Evolutionary conservation across 2,113 vertebrate species (phyloP), one percentile per base, ranked within the genome.

Genomic region (Crotalus tigris): DNA sequence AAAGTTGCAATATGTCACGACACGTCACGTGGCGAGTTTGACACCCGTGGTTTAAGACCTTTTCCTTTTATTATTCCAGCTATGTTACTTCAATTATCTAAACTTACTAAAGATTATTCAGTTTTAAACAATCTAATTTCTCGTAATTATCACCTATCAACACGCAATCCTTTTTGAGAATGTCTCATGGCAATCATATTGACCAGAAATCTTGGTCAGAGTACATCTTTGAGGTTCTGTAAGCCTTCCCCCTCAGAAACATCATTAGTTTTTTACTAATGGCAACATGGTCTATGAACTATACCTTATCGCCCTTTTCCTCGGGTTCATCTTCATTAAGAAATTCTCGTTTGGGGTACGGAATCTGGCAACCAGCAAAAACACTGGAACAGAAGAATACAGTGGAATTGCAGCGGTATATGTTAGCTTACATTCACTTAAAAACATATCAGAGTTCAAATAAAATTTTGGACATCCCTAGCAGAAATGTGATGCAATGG

Each of bases 341-440:
- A 96, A 99, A 99, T 97, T 99, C 99, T 96, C 99, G 98, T 96
- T 99, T 99, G 6, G 99, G 99, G 95, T 99, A 99, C 0, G 99
- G 99, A 96, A 99, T 99, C 98, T 99, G 99, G 96, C 99, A 99
- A 87, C 99, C 99, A 94, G 99, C 99, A 97, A 99, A 99, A 89
- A 99, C 99, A 97, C 99, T 99, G 88, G 57, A 97, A 97, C 91
- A 93, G 33, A 97, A 61, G 5, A 93, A 92, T 29, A 93, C 92
- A 95, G 85, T 39, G 54, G 90, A 81, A 85, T 86, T 29, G 61
- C 1, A 94, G 11, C 23, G 44, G 4, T 81, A n/a, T n/a, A 93
- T 1, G n/a, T 11, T 54, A 64, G 24, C 24, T 85, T 91, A 11
- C 53, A 95, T 88, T 44, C 2, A 17, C 64, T 64, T 53, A 61